phyloP scores from a whole-genome alignment of 2,797 vertebrate genomes.

The Leucoraja ocellata region DNA sequence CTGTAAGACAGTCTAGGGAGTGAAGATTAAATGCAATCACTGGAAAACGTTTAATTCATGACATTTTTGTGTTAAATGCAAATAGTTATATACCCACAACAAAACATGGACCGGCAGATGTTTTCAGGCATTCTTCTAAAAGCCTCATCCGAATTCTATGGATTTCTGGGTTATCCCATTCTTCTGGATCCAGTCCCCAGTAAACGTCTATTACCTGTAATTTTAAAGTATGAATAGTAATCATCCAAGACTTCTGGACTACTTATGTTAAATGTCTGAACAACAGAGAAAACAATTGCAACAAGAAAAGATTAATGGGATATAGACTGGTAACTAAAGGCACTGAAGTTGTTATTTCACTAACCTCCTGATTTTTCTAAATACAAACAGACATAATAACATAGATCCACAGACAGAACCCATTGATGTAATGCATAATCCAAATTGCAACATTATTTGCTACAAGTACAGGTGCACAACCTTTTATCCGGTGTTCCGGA shows the following conservation, averaged over 20 bases:
- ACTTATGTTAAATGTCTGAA: neutral
- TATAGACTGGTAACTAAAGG: neutral
- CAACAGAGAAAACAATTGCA: neutral
- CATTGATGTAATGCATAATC: neutral
- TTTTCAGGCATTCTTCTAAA: conserved; percentile 92
- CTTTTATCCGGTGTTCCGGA: no score
- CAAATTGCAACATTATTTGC: neutral
- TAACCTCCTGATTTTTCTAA: neutral
- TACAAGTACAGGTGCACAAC: no score
- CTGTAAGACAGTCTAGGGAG: neutral
- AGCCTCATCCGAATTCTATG: conserved; percentile 89
- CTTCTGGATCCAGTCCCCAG: conserved; percentile 83
- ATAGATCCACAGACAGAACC: no score
- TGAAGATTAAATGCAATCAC: conserved; percentile 1
- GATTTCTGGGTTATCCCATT: conserved; percentile 89
- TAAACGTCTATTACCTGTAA: conserved; percentile 90
- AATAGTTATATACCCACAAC: conserved; percentile 76
- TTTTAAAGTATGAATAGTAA: conserved; percentile 34
- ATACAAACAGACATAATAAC: neutral
- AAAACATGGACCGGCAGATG: conserved; percentile 94
- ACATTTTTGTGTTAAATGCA: neutral
- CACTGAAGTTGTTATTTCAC: neutral
- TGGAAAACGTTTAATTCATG: neutral
- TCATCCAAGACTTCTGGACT: no score
- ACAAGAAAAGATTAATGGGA: neutral